Percentiles rank a stretch among this genome's conserved stretches.
Conservation (phyloP, 1,140 invertebrate genomes). For the Gerris buenoi region DNA sequence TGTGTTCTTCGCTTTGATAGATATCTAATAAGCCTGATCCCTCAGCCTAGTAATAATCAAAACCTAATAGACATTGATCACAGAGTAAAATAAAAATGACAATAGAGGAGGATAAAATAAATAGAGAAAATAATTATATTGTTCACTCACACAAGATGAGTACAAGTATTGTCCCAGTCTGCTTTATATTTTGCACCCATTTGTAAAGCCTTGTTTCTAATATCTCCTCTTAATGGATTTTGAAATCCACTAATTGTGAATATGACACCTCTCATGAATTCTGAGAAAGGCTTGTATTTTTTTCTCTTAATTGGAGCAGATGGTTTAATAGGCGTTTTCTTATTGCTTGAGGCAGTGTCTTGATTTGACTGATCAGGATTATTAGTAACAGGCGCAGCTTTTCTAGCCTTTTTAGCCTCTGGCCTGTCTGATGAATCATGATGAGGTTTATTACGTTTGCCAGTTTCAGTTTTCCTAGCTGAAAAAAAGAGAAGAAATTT, state of each 20-base stretch:
- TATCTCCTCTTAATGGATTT: slow-evolving; percentile 54
- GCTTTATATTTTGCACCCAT: slow-evolving; percentile 66
- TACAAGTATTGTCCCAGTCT: slow-evolving; percentile 58
- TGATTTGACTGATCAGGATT: too few species aligned
- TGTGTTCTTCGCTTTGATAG: too few species aligned
- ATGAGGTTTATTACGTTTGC: not conserved
- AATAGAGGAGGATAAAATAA: too few species aligned
- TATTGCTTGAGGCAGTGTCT: too few species aligned
- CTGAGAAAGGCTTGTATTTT: not conserved
- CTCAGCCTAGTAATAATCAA: too few species aligned
- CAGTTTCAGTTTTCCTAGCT: not conserved
- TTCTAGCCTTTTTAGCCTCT: not conserved
- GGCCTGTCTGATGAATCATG: not conserved
- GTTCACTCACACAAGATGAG: slow-evolving; percentile 75
- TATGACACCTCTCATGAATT: slow-evolving; percentile 41
- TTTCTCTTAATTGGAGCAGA: not conserved
- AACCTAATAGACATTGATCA: too few species aligned
- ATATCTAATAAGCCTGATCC: too few species aligned
- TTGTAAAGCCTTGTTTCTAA: slow-evolving; percentile 50
- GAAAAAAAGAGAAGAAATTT: not conserved
- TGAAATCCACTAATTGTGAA: slow-evolving; percentile 73
- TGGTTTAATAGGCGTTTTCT: too few species aligned
- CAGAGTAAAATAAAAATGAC: too few species aligned
- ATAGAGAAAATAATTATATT: too few species aligned
- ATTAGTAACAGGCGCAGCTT: not conserved